Evolutionary conservation across 2,113 vertebrate species (phyloP).

Genomic region (Thermophis baileyi): DNA sequence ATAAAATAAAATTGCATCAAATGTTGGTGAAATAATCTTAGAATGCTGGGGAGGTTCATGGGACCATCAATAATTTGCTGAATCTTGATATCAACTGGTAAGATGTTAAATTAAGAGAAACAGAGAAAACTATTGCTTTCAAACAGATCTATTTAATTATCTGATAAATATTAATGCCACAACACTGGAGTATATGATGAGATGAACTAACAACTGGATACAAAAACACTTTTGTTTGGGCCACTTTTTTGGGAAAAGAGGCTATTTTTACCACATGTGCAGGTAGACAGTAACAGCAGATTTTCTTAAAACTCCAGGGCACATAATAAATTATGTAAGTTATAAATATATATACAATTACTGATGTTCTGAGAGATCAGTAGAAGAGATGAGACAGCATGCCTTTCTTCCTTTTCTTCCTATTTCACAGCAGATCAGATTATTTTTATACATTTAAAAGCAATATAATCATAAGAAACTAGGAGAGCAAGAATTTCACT

Average conservation of each 20-base stretch:
- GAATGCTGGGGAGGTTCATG: not conserved
- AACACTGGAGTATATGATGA: constrained; percentile 23
- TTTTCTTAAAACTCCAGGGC: constrained; percentile 62
- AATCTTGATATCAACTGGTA: not conserved
- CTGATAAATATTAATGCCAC: constrained; percentile 38
- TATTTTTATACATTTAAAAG: constrained; percentile 59
- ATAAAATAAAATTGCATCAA: not conserved
- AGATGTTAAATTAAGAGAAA: not conserved
- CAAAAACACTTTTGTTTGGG: constrained; percentile 39
- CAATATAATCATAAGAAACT: constrained; percentile 58
- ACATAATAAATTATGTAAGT: constrained; percentile 62
- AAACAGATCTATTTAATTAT: not conserved
- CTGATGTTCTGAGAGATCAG: constrained; percentile 58
- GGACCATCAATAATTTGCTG: not conserved
- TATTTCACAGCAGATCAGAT: constrained; percentile 54
- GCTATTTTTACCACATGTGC: constrained; percentile 52
- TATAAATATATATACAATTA: constrained; percentile 57
- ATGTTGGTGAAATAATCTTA: not conserved
- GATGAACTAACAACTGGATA: constrained; percentile 40
- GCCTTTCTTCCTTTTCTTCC: constrained; percentile 50
- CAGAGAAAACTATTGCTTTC: constrained; percentile 7
- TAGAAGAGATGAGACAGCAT: constrained; percentile 63
- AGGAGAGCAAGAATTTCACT: constrained; percentile 58
- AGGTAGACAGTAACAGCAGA: constrained; percentile 53
- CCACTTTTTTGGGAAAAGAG: constrained; percentile 31